Base-by-base conservation (phyloP, 1,140 invertebrate genomes). In the Melipona quadrifasciata region DNA sequence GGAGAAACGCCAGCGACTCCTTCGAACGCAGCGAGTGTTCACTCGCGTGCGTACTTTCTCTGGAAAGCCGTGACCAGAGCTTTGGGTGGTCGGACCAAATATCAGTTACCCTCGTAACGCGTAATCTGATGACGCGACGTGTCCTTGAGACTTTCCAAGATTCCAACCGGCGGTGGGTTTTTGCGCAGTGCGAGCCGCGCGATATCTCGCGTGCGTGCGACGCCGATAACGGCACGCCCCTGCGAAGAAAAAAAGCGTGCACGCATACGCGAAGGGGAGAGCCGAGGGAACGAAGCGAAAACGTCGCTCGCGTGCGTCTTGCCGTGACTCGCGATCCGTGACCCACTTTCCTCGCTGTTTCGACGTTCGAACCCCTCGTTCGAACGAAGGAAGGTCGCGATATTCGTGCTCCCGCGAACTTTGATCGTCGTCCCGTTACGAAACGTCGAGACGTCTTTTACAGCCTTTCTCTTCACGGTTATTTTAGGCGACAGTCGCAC, bases 141-240 rank as follows among this genome's bases (percentile, higher is more conserved):
- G 61, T 82, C 82, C 75, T 84, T 79, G 75, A 84, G 31, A 19
- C 39, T 17, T 39, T 65, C 14, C 24, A 24, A 74, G 31, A 21
- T 75, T 39, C 2, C 6, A 17, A 47, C 1, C 6, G 51, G 17
- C n/a, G 24, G 24, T 17, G 53, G 11, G 2, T 53, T 84, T 79
- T 71, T 64, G 27, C 82, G 82, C 81, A 68, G 67, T 65, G 8
- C 39, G 14, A 27, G n/a, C 16, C n/a, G n/a, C n/a, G n/a, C 0
- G 77, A 73, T 39, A 47, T 47, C 8, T 84, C 53, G 83, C 83
- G 83, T 84, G 83, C 77, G 77, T 80, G 34, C n/a, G 65, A 12
- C 19, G n/a, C 21, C 76, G 76, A 84, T 84, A 57, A 74, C 73
- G 24, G 47, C 75, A 53, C 27, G 75, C 12, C 47, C 17, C 51